Evolutionary conservation across 2,113 vertebrate genomes (phyloP).

Genomic region (Alosa alosa): DNA sequence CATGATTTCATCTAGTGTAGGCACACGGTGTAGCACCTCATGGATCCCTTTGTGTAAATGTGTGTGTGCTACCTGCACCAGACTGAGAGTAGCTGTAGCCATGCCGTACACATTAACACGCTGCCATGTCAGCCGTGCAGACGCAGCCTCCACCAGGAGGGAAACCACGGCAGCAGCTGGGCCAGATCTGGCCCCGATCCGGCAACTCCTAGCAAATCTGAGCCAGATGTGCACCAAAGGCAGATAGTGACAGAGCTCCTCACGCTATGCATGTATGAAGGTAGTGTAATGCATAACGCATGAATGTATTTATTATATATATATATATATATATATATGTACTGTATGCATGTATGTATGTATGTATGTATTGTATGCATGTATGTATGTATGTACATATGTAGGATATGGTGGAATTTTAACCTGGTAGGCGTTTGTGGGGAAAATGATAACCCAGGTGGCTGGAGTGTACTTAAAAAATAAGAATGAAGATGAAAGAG

Average conservation of each 20-base stretch:
- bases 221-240: background rate
- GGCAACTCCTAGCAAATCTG: background rate
- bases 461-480: background rate
- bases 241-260: background rate
- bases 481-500: too few species aligned
- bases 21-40: background rate
- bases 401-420: background rate
- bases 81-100: background rate
- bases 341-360: too few species aligned
- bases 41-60: background rate
- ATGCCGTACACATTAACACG: background rate
- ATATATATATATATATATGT: too few species aligned
- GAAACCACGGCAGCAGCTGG: slow-evolving; percentile 17
- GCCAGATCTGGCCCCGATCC: background rate
- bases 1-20: background rate
- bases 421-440: background rate
- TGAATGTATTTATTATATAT: too few species aligned
- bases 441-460: background rate
- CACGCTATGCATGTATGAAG: too few species aligned
- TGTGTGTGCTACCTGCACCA: background rate
- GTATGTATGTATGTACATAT: too few species aligned
- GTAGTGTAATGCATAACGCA: too few species aligned
- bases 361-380: too few species aligned
- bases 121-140: background rate
- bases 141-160: slow-evolving; percentile 36